phyloP scores from a whole-genome alignment of 1,140 invertebrate genomes.

The Ephestia elutella region DNA sequence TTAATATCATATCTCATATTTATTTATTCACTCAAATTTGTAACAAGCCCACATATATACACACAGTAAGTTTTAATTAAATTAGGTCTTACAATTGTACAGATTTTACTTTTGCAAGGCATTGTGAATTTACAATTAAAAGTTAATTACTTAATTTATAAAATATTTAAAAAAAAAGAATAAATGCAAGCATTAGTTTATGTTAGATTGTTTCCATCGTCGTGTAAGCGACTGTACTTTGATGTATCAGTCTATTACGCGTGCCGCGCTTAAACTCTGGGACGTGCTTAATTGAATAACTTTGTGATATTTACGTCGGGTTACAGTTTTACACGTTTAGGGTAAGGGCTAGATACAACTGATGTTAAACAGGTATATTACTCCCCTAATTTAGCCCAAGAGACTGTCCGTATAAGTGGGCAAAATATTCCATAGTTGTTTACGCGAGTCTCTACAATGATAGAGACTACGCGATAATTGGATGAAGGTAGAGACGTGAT shows the following conservation, averaged over 20 bases:
- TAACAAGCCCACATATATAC: too few relatives aligned
- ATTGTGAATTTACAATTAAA: too few relatives aligned
- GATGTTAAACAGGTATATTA: too few relatives aligned
- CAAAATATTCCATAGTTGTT: not conserved
- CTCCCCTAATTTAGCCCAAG: too few relatives aligned
- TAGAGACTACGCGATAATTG: too few relatives aligned
- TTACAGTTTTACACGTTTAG: not conserved
- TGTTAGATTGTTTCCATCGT: not conserved
- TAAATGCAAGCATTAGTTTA: not conserved
- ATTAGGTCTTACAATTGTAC: too few relatives aligned
- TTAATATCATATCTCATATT: too few relatives aligned
- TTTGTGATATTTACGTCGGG: not conserved
- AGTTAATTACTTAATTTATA: too few relatives aligned
- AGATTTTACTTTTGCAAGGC: too few relatives aligned
- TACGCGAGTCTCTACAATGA: not conserved
- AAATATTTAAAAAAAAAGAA: too few relatives aligned
- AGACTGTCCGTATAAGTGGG: not conserved
- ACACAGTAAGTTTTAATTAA: too few relatives aligned
- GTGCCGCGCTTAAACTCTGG: conserved; percentile 7
- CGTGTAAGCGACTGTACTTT: conserved; percentile 10
- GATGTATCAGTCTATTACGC: conserved; percentile 17
- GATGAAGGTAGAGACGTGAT: not conserved
- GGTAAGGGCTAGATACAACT: not conserved
- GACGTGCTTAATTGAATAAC: conserved; percentile 6
- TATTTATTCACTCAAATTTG: too few relatives aligned